Conservation (phyloP, 2,113 vertebrate species). For the Myotis brandtii region DNA sequence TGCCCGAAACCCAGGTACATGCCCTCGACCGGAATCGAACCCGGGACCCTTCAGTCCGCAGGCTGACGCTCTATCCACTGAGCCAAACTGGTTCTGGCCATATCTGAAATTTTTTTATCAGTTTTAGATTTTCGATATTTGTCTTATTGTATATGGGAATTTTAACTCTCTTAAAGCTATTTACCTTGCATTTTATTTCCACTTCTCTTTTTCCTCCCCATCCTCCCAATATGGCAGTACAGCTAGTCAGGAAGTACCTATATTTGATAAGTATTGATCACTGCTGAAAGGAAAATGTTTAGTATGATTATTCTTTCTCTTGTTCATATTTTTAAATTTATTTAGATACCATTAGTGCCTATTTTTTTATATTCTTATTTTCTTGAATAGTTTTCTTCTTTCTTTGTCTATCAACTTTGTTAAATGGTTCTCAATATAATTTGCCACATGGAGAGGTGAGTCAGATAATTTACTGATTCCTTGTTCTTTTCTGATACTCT, state of each 20-base stretch:
- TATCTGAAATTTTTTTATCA: background rate
- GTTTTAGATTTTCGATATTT: background rate
- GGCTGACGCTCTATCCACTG: too few relatives aligned
- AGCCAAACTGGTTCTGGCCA: too few relatives aligned
- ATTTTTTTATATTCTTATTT: background rate
- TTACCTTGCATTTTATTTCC: background rate
- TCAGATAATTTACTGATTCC: background rate
- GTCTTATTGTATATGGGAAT: background rate
- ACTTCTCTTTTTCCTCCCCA: background rate
- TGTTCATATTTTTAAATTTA: background rate
- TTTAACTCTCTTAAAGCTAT: background rate
- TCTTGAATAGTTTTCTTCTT: background rate
- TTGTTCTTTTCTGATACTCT: background rate
- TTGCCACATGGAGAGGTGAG: background rate
- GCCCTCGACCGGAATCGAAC: too few relatives aligned
- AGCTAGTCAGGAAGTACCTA: background rate
- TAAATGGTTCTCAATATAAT: background rate
- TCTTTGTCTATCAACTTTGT: background rate
- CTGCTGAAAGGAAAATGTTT: background rate
- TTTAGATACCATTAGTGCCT: background rate
- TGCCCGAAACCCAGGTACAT: too few relatives aligned
- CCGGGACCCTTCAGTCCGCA: too few relatives aligned
- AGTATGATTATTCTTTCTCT: background rate
- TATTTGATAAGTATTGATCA: background rate
- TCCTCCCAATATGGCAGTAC: background rate